Base-by-base conservation (phyloP, 2,797 vertebrate species). In the Semaprochilodus insignis region DNA sequence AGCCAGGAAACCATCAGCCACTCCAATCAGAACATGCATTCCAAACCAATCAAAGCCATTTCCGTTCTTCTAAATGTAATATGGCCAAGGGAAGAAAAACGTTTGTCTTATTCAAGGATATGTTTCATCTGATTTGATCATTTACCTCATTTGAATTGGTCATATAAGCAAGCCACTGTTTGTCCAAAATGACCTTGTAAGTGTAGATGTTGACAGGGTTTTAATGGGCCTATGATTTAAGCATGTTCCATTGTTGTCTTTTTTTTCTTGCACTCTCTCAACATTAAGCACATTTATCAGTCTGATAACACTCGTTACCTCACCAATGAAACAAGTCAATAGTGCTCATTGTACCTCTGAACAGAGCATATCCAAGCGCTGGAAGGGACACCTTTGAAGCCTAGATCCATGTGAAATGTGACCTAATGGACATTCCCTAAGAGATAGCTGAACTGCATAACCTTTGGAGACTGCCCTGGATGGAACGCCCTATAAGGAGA, bases 391-490 rank as follows among this genome's bases (percentile, higher is more conserved):
- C 44, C 62, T 85, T 79, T 77, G 2, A 84, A 84, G 74, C 55
- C 65, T 76, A 54, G 21, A 67, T 70, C 66, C 65, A 75, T 40
- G 44, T 81, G 54, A 70, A 76, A 51, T 66, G 25, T 59, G 65
- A 84, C 65, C 71, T 60, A 63, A 40, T 73, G 52, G 52, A 59
- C 52, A 21, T 77, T 79, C 74, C 67, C 25, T 2, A 7, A 66
- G 23, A 63, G 80, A 72, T 40, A 73, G 48, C 57, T 36, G 60
- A 80, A 77, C 76, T 17, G 8, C 14, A 72, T 67, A 81, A 77
- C 81, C 66, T 78, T 84, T 81, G 8, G 15, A 84, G 40, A 81
- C 59, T 66, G 44, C 51, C 77, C 75, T 34, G 74, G 74, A 75
- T 63, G 0, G 0, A 36, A 36, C 36, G 31, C 74, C 74, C 74